Evolutionary conservation across 2,797 vertebrate species (phyloP), one percentile per base, ranked within the genome.

Genomic region (Luscinia luscinia): DNA sequence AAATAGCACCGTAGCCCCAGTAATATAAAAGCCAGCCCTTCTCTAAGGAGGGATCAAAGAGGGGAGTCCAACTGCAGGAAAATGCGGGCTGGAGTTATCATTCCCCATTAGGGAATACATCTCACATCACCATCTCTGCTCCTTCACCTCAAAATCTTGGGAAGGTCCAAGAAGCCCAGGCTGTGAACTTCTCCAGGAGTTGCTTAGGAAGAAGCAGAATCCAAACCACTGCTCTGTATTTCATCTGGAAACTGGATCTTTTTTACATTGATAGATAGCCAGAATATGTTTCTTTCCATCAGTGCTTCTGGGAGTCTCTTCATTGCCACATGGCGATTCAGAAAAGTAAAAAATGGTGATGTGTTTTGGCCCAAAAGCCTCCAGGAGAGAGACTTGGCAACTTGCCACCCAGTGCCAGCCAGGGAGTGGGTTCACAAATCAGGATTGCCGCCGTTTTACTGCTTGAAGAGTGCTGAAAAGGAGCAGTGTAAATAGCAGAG

Each of bases 401-500:
- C 57, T 58, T 61, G 58, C 43, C 49, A 78, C 41, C 49, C 46
- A 38, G 38, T 55, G 48, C 48, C 54, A 61, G 51, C 32, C 12
- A 3, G 20, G 12, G 6, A 38, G 28, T 5, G 28, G 17, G 32
- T 28, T 32, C 66, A 27, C 34, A 38, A 27, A 23, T 26, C 49
- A 51, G 51, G 51, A 54, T 28, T 66, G 74, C 63, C 64, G 69
- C 58, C 0, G 0, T 12, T 57, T 38, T n/a, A 45, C 54, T 66
- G 46, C 73, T 30, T 41, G 41, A 66, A 59, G 38, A 28, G 24
- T 11, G 41, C 11, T 59, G 84, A 59, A 67, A 84, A 86, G 57
- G 69, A 68, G 74, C 38, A 69, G 51, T n/a, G 74, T 69, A 84
- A 94, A 84, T 46, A 54, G 58, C 1, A 58, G 75, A 76, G 84